A percentile compares a stretch with the other conserved stretches of the same genome.
Evolutionary conservation across 2,888 invertebrate genomes (phyloP).

Genomic region (Malthinus seriepunctatus): DNA sequence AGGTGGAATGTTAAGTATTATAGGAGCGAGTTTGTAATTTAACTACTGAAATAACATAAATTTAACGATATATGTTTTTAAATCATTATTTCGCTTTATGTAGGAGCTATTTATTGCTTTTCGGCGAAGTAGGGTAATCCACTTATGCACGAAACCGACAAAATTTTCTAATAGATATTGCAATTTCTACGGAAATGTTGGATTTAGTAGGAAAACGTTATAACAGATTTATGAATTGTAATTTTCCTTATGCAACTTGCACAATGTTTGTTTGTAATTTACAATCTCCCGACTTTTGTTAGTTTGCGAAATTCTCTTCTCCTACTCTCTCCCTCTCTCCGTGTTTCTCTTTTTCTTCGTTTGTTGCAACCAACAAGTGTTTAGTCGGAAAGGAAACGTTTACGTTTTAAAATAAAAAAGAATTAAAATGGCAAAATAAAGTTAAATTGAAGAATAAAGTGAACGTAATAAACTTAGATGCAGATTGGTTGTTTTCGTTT

Average conservation of each 20-base stretch:
- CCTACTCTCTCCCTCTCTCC: neutral
- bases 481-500: constrained; percentile 10
- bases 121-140: constrained; percentile 7
- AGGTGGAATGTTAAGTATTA: neutral
- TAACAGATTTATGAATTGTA: constrained; percentile 27
- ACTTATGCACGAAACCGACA: constrained; percentile 6
- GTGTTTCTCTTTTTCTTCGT: no score
- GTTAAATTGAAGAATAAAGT: constrained; percentile 31
- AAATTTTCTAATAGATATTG: constrained; percentile 4
- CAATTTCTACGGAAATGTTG: constrained; percentile 1
- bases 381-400: constrained; percentile 8
- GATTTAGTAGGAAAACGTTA: constrained; percentile 4
- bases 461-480: constrained; percentile 16
- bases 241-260: constrained; percentile 26
- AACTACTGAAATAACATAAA: constrained; percentile 14
- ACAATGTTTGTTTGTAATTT: constrained; percentile 23
- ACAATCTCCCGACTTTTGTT: constrained; percentile 18
- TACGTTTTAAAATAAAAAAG: constrained; percentile 7
- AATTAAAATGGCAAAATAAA: constrained; percentile 26
- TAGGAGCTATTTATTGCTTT: constrained; percentile 20
- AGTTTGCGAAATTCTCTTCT: constrained; percentile 17
- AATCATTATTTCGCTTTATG: constrained; percentile 19
- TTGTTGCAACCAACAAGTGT: constrained; percentile 32
- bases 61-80: constrained; percentile 18
- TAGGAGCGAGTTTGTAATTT: constrained; percentile 10